Percentiles rank a stretch among this genome's conserved stretches.
phyloP scores from a whole-genome alignment of 2,113 vertebrate genomes.

The Nothoprocta perdicaria region DNA sequence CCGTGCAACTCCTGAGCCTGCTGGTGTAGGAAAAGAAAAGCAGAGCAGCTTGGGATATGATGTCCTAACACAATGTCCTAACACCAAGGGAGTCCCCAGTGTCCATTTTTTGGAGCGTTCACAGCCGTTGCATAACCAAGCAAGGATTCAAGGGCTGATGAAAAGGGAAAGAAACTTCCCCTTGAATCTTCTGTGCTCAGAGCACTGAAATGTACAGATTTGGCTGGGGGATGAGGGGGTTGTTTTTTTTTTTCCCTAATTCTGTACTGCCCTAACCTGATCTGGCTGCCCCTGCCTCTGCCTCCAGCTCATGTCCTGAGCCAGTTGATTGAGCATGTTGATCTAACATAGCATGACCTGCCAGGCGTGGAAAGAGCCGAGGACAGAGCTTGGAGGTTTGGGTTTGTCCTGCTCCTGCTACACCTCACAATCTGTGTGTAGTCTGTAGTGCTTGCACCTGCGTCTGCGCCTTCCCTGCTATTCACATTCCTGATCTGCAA shows the following conservation, averaged over 20 bases:
- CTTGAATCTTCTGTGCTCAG: neutral
- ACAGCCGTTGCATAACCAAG: neutral
- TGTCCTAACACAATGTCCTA: neutral
- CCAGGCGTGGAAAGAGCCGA: neutral
- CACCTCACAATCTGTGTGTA: neutral
- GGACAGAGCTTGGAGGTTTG: neutral
- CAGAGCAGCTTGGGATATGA: neutral
- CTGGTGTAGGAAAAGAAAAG: neutral
- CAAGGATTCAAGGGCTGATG: neutral
- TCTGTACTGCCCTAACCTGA: slow-evolving; percentile 10
- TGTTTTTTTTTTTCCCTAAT: neutral
- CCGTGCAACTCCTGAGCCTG: neutral
- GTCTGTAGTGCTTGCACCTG: neutral
- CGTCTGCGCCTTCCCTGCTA: neutral
- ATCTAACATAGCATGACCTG: slow-evolving; percentile 25
- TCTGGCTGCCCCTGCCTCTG: slow-evolving; percentile 23
- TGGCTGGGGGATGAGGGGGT: neutral
- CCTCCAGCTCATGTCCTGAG: neutral
- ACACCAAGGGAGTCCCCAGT: fast-evolving
- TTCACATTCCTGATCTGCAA: neutral
- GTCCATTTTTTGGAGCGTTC: neutral
- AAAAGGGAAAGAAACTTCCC: neutral
- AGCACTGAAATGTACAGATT: neutral
- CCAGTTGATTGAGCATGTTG: neutral
- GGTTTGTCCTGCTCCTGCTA: neutral